Conservation (phyloP, 2,888 invertebrate species). For the Ichneumon xanthorius region DNA sequence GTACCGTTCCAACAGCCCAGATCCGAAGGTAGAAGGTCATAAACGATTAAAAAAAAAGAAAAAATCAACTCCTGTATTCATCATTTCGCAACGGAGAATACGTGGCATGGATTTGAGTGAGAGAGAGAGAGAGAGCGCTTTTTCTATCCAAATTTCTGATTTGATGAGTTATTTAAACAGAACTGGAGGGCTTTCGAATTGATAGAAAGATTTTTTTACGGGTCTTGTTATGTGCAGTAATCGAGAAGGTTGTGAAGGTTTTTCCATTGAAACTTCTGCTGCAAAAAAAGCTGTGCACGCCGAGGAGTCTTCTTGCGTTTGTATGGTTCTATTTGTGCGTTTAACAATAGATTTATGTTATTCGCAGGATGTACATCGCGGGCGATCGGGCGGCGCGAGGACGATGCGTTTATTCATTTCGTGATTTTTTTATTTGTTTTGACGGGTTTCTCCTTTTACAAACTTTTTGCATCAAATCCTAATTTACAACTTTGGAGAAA, state of each 20-base stretch:
- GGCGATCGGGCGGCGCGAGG: slow-evolving; percentile 5
- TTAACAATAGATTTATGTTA: slow-evolving; percentile 4
- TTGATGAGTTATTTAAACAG: too few relatives aligned
- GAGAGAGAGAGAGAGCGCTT: background rate
- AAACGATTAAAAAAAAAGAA: slow-evolving; percentile 55
- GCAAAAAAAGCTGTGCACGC: slow-evolving; percentile 16
- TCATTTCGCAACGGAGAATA: slow-evolving; percentile 74
- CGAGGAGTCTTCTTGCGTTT: slow-evolving; percentile 9
- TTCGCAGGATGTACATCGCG: background rate
- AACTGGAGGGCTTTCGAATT: too few relatives aligned
- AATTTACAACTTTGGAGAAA: too few relatives aligned
- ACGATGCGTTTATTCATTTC: background rate
- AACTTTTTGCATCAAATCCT: too few relatives aligned
- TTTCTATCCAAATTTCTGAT: too few relatives aligned
- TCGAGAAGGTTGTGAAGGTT: background rate
- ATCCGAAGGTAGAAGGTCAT: slow-evolving; percentile 81
- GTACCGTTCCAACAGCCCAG: slow-evolving; percentile 77
- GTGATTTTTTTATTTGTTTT: background rate
- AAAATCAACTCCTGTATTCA: slow-evolving; percentile 72
- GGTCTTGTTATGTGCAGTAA: background rate
- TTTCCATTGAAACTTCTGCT: slow-evolving; percentile 23
- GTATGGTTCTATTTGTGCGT: slow-evolving; percentile 24
- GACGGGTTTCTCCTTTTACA: too few relatives aligned
- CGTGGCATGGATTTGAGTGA: slow-evolving; percentile 38
- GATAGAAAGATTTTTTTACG: background rate